Conservation (phyloP, 2,113 vertebrate genomes). For the Panthera uncia region DNA sequence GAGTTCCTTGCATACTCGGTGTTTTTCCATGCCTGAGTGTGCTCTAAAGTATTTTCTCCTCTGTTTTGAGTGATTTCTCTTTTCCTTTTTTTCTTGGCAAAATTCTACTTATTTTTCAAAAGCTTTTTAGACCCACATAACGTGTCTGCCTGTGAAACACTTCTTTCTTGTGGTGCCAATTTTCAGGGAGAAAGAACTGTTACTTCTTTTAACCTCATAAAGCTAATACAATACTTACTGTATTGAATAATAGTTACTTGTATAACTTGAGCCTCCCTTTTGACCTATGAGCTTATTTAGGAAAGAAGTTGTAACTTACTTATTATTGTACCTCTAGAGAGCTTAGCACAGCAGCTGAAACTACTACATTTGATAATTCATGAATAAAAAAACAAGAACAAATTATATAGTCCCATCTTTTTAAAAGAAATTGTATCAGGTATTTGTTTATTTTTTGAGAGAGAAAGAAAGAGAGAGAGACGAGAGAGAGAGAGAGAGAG, state of each 20-base stretch:
- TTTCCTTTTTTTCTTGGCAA: slow-evolving; percentile 14
- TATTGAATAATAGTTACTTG: background rate
- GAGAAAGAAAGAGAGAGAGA: too few relatives aligned
- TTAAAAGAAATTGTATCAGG: too few relatives aligned
- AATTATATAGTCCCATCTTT: background rate
- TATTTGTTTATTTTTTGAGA: too few relatives aligned
- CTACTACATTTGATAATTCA: background rate
- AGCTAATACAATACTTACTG: background rate
- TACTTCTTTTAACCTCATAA: slow-evolving; percentile 33
- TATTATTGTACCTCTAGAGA: background rate
- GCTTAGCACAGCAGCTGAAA: background rate
- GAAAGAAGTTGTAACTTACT: background rate
- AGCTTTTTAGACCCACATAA: background rate
- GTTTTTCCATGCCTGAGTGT: background rate
- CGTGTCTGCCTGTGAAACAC: background rate
- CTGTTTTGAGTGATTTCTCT: background rate
- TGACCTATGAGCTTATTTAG: background rate
- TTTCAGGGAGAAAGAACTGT: slow-evolving; percentile 25
- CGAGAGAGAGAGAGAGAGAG: too few relatives aligned
- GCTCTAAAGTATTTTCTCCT: background rate
- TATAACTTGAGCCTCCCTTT: background rate
- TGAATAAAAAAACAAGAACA: background rate
- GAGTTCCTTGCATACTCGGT: background rate
- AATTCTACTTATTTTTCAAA: slow-evolving; percentile 10
- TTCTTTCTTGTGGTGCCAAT: slow-evolving; percentile 11